These are phyloP conservation scores for Eurosta solidaginis DNA, from an alignment of 1,140 invertebrate species.

Conservation along the genomic window DNA sequence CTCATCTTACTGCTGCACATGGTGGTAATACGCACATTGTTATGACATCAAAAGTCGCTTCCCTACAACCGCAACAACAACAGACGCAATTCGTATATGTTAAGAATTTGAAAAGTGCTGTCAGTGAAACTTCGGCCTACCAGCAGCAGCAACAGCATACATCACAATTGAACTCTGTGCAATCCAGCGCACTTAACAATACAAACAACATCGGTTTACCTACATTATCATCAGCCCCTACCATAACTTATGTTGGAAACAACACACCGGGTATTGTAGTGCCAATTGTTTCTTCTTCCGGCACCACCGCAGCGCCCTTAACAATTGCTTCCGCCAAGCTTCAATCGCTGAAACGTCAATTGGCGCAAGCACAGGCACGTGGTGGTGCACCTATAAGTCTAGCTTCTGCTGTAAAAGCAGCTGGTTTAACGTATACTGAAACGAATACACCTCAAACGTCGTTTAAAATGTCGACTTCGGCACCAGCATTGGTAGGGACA, in stretches of 20 bases:
- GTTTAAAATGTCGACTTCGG: not conserved
- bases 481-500: not conserved
- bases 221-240: not conserved
- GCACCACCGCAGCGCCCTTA: slow-evolving; percentile 15
- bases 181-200: not conserved
- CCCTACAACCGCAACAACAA: not conserved
- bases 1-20: not conserved
- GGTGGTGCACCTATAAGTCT: not conserved
- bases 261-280: slow-evolving; percentile 32
- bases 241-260: slow-evolving; percentile 30
- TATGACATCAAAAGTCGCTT: slow-evolving; percentile 14
- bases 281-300: slow-evolving; percentile 31
- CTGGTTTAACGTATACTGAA: not conserved
- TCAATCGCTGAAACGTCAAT: slow-evolving; percentile 33
- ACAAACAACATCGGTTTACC: not conserved
- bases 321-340: slow-evolving; percentile 31
- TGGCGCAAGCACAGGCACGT: slow-evolving; percentile 24
- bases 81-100: not conserved
- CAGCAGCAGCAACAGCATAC: not conserved
- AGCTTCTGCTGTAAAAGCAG: not conserved
- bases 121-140: not conserved
- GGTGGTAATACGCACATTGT: not conserved
- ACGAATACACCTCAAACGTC: not conserved
- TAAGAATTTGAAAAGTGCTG: not conserved
- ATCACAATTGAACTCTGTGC: not conserved